Percentiles rank a stretch among this genome's conserved stretches.
phyloP scores from a whole-genome alignment of 2,797 vertebrate genomes.

The Cheirogaleus major region DNA sequence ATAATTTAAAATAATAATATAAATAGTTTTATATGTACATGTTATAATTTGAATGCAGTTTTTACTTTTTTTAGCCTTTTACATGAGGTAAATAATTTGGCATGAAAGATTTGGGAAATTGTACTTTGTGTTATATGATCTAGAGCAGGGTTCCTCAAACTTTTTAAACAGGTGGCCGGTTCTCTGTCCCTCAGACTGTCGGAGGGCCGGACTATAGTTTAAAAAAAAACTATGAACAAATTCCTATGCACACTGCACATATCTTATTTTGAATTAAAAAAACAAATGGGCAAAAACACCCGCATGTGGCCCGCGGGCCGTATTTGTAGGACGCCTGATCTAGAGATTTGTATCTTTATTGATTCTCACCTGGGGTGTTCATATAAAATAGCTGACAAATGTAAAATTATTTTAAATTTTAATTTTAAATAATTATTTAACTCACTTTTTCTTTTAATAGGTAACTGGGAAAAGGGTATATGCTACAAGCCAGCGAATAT shows the following conservation, averaged over 20 bases:
- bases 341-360: slow-evolving; percentile 13
- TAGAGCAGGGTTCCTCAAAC: not conserved
- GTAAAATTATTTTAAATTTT: not conserved
- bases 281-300: too few species aligned
- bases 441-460: slow-evolving; percentile 58
- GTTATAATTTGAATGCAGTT: not conserved
- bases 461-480: slow-evolving; percentile 84
- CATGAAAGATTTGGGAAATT: slow-evolving; percentile 37
- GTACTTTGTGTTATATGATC: slow-evolving; percentile 39
- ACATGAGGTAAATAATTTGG: not conserved
- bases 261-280: too few species aligned
- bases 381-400: slow-evolving; percentile 1
- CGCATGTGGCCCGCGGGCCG: too few species aligned
- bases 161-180: too few species aligned
- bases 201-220: too few species aligned
- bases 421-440: slow-evolving; percentile 44
- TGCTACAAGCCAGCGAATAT: slow-evolving; percentile 85
- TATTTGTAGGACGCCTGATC: not conserved
- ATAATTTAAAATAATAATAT: not conserved
- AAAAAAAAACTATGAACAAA: too few species aligned
- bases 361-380: slow-evolving; percentile 5
- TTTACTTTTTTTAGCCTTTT: not conserved
- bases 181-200: too few species aligned
- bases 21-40: not conserved
- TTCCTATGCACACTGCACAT: too few species aligned